These are phyloP conservation scores for Pinna nobilis DNA, from an alignment of 1,140 invertebrate species.

Conservation along the genomic window DNA sequence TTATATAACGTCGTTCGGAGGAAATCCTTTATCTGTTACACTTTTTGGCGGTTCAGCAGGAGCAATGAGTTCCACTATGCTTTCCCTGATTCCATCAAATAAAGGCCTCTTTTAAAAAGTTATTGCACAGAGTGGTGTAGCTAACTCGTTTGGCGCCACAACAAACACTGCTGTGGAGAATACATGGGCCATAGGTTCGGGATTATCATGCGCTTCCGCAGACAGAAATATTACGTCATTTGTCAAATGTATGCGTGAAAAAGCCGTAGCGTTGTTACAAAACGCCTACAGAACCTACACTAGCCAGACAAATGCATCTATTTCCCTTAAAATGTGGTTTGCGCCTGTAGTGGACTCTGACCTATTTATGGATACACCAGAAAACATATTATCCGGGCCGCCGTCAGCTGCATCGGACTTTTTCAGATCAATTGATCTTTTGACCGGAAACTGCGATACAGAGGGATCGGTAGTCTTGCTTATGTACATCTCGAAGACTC, in stretches of 20 bases:
- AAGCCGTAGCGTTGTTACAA: not conserved
- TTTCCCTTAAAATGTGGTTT: not conserved
- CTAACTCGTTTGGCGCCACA: not conserved
- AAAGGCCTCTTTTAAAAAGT: conserved; percentile 90
- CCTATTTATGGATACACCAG: conserved; percentile 28
- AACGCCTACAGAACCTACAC: not conserved
- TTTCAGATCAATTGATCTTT: conserved; percentile 38
- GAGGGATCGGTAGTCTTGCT: conserved; percentile 46
- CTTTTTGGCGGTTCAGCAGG: conserved; percentile 87
- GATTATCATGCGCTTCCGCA: not conserved
- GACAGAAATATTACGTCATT: not conserved
- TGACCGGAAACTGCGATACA: conserved; percentile 42
- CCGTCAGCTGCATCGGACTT: conserved; percentile 20
- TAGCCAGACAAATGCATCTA: not conserved
- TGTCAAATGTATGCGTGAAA: not conserved
- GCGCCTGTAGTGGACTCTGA: conserved; percentile 43
- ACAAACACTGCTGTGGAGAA: not conserved
- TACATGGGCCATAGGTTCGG: not conserved
- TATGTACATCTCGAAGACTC: conserved; percentile 11
- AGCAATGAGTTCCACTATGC: conserved; percentile 86
- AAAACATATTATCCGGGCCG: not conserved
- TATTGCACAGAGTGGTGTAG: conserved; percentile 73
- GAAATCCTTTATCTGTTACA: conserved; percentile 75
- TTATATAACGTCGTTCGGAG: conserved; percentile 78
- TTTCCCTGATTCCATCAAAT: conserved; percentile 43